These are phyloP conservation scores for Notamacropus eugenii DNA, from an alignment of 2,797 vertebrate species.

Conservation along the genomic window DNA sequence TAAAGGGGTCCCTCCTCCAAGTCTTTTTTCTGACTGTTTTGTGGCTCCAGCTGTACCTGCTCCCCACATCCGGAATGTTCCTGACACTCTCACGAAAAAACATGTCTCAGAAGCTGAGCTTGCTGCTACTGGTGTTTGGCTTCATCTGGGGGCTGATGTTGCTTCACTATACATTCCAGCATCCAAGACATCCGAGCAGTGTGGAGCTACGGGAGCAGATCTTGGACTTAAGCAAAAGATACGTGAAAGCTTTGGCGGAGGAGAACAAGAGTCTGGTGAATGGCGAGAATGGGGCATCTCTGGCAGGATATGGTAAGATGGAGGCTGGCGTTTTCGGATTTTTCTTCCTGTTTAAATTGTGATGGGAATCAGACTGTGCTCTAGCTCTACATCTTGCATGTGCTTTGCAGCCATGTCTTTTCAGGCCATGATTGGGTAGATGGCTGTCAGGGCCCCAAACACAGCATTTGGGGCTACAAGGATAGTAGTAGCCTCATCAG, in stretches of 20 bases:
- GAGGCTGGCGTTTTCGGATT: neutral
- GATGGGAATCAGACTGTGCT: neutral
- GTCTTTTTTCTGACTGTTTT: constrained; percentile 43
- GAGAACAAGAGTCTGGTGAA: constrained; percentile 93
- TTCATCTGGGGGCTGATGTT: constrained; percentile 96
- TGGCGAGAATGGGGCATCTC: constrained; percentile 90
- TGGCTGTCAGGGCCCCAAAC: too few species aligned
- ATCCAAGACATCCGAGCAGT: constrained; percentile 95
- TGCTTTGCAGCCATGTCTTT: neutral
- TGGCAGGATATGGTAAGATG: constrained; percentile 96
- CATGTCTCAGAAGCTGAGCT: constrained; percentile 96
- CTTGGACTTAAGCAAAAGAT: constrained; percentile 95
- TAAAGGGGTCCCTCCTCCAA: constrained; percentile 53
- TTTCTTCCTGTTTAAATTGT: constrained; percentile 23
- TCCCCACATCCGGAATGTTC: constrained; percentile 89
- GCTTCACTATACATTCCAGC: constrained; percentile 94
- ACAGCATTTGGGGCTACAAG: too few species aligned
- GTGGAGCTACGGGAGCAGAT: constrained; percentile 95
- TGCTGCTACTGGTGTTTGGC: constrained; percentile 94
- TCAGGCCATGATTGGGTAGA: neutral
- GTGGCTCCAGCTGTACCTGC: constrained; percentile 44
- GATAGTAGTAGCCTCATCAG: neutral
- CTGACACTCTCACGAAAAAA: constrained; percentile 93
- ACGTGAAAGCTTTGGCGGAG: constrained; percentile 96
- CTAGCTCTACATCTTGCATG: neutral